Evolutionary conservation across 2,888 invertebrate species (phyloP), one percentile per base, ranked within the genome.

Genomic region (Habroteleia sp.): DNA sequence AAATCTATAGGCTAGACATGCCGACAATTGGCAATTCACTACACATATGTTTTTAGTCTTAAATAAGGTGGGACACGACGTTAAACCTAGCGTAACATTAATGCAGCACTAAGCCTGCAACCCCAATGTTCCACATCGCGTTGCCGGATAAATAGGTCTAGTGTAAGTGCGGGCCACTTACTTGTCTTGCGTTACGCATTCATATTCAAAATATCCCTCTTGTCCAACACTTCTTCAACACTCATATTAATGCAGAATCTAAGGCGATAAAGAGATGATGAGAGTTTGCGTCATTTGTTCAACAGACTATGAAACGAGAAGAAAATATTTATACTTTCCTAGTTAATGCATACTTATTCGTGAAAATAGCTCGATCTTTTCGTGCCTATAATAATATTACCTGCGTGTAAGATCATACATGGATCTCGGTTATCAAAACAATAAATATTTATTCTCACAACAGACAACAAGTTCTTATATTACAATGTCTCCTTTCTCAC

Each of bases 371-470:
- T n/a, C n/a, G n/a, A n/a, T n/a, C n/a, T n/a, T n/a, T n/a, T n/a
- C n/a, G n/a, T n/a, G n/a, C n/a, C n/a, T n/a, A n/a, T n/a, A 25
- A 25, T 25, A 7, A 7, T 25, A 25, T 3, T 25, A 25, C 1
- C 5, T 7, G 7, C 7, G 7, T 25, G 3, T 25, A 25, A 20
- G 2, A 31, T 33, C 20, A 44, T 35, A 25, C 39, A 56, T 46
- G 17, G 48, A 37, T 10, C 41, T n/a, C 37, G 13, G 11, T 58
- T 68, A 76, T 74, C 80, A 75, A 82, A 81, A 83, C 81, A 85
- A 85, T 85, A 85, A 85, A 85, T 85, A 85, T 85, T 86, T 86
- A 85, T 85, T 85, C 79, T 81, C 81, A 84, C 81, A 84, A 82
- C 74, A 79, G 72, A 77, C 78, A 76, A 76, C 74, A 72, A 63